Conservation (phyloP, 2,888 invertebrate species). For the Stenodera caucasica region DNA sequence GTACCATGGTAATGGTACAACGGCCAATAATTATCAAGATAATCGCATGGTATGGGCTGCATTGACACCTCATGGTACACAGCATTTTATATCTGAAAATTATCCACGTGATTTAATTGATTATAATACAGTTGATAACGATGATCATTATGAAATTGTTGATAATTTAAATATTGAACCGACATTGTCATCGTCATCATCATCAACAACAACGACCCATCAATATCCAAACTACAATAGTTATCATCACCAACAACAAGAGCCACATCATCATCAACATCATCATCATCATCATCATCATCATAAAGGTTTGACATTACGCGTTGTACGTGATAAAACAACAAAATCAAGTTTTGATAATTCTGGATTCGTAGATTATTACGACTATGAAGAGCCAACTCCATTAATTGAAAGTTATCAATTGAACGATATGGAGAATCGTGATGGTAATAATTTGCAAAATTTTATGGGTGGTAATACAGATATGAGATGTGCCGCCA, state of each 20-base stretch:
- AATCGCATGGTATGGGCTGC: slow-evolving; percentile 72
- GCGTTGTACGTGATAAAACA: slow-evolving; percentile 27
- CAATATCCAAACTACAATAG: slow-evolving; percentile 20
- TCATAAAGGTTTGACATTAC: slow-evolving; percentile 36
- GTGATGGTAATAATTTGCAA: slow-evolving; percentile 52
- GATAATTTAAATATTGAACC: slow-evolving; percentile 52
- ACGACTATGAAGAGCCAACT: slow-evolving; percentile 80
- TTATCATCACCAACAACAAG: slow-evolving; percentile 9
- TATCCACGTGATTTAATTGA: slow-evolving; percentile 61
- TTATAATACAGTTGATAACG: slow-evolving; percentile 53
- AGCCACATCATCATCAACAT: not conserved
- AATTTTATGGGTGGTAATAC: slow-evolving; percentile 46
- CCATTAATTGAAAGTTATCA: slow-evolving; percentile 75
- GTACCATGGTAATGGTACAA: slow-evolving; percentile 44
- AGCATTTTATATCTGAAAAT: slow-evolving; percentile 73
- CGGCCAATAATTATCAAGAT: slow-evolving; percentile 41
- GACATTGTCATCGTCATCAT: slow-evolving; percentile 24
- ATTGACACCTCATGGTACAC: slow-evolving; percentile 77
- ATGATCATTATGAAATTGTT: slow-evolving; percentile 73
- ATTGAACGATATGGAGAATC: slow-evolving; percentile 61
- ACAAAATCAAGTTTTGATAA: slow-evolving; percentile 64
- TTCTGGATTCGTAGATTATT: slow-evolving; percentile 75
- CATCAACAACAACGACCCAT: not conserved
- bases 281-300: slow-evolving; percentile 15
- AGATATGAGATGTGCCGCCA: slow-evolving; percentile 52